Conservation (phyloP, 2,797 vertebrate genomes). For the Balearica regulorum region DNA sequence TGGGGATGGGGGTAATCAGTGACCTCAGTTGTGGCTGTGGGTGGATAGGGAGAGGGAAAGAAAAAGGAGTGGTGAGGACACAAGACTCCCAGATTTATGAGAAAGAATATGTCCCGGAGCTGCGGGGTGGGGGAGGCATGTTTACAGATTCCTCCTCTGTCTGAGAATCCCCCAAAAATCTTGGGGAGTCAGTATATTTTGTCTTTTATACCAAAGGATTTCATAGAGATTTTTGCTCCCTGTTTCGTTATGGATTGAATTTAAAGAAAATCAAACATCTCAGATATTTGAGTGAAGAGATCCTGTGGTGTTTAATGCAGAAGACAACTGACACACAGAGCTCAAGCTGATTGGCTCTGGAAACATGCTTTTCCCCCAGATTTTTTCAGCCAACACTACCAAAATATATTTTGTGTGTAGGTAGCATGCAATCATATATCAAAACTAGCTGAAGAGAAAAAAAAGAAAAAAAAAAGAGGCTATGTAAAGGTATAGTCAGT, state of each 20-base stretch:
- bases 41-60: not conserved
- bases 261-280: not conserved
- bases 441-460: not conserved
- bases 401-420: not conserved
- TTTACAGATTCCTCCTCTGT: not conserved
- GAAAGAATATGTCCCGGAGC: not conserved
- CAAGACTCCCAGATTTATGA: not conserved
- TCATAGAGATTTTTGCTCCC: not conserved
- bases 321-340: not conserved
- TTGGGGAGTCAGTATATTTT: not conserved
- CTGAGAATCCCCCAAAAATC: not conserved
- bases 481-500: not conserved
- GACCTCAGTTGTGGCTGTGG: fast-evolving
- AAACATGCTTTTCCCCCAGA: not conserved
- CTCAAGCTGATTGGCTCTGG: not conserved
- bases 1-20: not conserved
- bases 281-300: not conserved
- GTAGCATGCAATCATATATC: not conserved
- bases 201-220: fast-evolving
- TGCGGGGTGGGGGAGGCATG: not conserved
- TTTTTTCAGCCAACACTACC: not conserved
- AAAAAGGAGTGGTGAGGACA: not conserved
- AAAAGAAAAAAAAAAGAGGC: not conserved
- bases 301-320: not conserved
- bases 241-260: not conserved